A percentile compares a stretch with the other conserved stretches of the same genome.
Evolutionary conservation across 30 jellyfish, hydroid and myxozoan genomes (phyloP).

Genomic region (Sanderia malayensis): DNA sequence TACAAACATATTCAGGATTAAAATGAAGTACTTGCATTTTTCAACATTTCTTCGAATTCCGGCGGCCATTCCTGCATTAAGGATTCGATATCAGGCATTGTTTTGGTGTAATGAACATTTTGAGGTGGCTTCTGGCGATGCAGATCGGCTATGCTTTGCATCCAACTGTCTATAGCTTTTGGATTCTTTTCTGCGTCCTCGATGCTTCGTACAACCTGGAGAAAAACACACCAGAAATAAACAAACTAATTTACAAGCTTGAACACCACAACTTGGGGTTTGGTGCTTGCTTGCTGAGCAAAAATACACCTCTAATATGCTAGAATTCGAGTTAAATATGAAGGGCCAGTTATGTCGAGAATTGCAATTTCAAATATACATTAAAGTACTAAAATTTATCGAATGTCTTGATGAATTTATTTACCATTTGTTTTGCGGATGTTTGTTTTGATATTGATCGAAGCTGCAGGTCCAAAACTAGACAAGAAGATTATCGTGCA

Average conservation of each 20-base stretch:
- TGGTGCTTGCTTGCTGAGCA: too few relatives aligned
- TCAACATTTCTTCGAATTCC: constrained; percentile 94
- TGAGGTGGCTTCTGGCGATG: constrained; percentile 98
- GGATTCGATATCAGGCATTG: constrained; percentile 96
- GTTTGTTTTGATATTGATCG: constrained; percentile 96
- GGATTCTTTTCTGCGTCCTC: constrained; percentile 96
- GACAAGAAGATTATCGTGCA: too few relatives aligned
- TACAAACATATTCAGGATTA: too few relatives aligned
- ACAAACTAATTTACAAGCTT: too few relatives aligned
- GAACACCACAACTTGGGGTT: too few relatives aligned
- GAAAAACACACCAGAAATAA: too few relatives aligned
- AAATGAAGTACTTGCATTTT: constrained; percentile 43
- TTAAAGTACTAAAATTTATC: too few relatives aligned
- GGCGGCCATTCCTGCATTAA: constrained; percentile 99
- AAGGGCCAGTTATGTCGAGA: too few relatives aligned
- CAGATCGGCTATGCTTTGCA: constrained; percentile 83
- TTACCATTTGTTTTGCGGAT: constrained; percentile 84
- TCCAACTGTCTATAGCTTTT: constrained; percentile 93
- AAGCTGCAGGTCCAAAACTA: constrained; percentile 92
- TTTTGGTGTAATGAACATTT: constrained; percentile 88
- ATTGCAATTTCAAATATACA: too few relatives aligned
- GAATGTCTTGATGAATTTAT: too few relatives aligned
- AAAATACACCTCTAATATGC: too few relatives aligned
- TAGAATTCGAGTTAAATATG: too few relatives aligned
- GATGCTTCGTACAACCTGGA: constrained; percentile 91